Percentiles rank a stretch among this genome's conserved stretches.
Conservation (phyloP, 2,797 vertebrate species). For the Hephaestus fuliginosus region DNA sequence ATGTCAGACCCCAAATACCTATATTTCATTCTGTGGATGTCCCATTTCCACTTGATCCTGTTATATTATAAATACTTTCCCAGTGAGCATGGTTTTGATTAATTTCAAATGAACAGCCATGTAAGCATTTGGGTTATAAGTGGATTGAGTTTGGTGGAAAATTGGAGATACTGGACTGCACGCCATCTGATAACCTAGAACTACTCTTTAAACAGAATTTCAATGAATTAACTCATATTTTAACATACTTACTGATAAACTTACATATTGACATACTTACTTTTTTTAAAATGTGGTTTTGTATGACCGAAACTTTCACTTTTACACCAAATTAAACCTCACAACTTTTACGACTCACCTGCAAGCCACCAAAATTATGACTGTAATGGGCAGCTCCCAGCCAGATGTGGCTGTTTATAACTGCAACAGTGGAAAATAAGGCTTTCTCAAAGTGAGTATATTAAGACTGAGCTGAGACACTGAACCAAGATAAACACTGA, state of each 20-base stretch:
- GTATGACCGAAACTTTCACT: slow-evolving; percentile 1
- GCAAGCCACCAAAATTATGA: slow-evolving; percentile 5
- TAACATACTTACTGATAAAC: background rate
- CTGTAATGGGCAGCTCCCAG: slow-evolving; percentile 5
- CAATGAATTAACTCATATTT: background rate
- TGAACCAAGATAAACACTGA: slow-evolving; percentile 64
- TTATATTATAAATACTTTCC: slow-evolving; percentile 5
- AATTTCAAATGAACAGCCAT: slow-evolving; percentile 2
- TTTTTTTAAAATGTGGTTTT: background rate
- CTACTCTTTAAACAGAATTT: background rate
- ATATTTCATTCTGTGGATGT: slow-evolving; percentile 41
- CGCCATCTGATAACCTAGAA: background rate
- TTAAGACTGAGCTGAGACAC: slow-evolving; percentile 41
- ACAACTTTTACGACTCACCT: slow-evolving; percentile 1
- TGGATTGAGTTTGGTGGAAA: background rate
- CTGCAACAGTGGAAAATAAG: slow-evolving; percentile 8
- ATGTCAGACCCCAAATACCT: slow-evolving; percentile 47
- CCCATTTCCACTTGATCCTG: slow-evolving; percentile 21
- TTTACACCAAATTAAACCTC: slow-evolving; percentile 15
- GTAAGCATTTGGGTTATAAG: background rate
- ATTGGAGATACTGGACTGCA: background rate
- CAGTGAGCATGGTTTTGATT: slow-evolving; percentile 7
- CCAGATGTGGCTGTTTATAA: slow-evolving; percentile 20
- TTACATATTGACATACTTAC: background rate
- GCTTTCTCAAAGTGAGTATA: slow-evolving; percentile 31